These are phyloP conservation scores for Scomber colias DNA, from an alignment of 2,113 vertebrate genomes.

Conservation along the genomic window DNA sequence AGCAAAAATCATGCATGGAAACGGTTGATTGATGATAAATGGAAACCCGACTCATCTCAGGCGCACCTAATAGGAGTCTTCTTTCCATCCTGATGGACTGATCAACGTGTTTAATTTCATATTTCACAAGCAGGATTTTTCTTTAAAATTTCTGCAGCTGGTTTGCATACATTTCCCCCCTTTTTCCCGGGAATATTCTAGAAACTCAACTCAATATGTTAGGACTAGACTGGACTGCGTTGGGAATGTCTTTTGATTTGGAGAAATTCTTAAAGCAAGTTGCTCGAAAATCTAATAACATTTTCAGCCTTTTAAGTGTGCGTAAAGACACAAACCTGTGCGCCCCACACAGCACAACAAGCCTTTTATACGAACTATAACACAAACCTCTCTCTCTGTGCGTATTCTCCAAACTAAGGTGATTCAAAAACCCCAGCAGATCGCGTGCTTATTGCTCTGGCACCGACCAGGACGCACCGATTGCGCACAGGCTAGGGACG, in stretches of 20 bases:
- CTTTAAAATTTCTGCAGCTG: not conserved
- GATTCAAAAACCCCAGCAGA: not conserved
- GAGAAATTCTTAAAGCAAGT: not conserved
- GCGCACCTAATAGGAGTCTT: not conserved
- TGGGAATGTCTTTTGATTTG: not conserved
- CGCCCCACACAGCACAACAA: not conserved
- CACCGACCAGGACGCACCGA: not conserved
- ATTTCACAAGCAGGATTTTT: not conserved
- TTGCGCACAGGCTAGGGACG: conserved; percentile 21
- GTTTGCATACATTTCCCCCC: not conserved
- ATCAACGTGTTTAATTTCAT: conserved; percentile 11
- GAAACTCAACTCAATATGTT: not conserved
- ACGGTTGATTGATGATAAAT: not conserved
- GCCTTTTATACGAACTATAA: not conserved
- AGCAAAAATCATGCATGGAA: not conserved
- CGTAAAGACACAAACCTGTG: conserved; percentile 22
- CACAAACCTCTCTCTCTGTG: not conserved
- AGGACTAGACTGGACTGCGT: not conserved
- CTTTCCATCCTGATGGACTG: accelerated
- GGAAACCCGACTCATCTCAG: not conserved
- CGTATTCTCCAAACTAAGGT: not conserved
- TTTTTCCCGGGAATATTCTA: not conserved
- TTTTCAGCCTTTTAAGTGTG: not conserved
- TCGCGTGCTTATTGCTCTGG: not conserved
- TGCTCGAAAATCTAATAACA: not conserved